Evolutionary conservation across 92 coral and sea anemone species (phyloP).

Genomic region (Actinostola sp.): DNA sequence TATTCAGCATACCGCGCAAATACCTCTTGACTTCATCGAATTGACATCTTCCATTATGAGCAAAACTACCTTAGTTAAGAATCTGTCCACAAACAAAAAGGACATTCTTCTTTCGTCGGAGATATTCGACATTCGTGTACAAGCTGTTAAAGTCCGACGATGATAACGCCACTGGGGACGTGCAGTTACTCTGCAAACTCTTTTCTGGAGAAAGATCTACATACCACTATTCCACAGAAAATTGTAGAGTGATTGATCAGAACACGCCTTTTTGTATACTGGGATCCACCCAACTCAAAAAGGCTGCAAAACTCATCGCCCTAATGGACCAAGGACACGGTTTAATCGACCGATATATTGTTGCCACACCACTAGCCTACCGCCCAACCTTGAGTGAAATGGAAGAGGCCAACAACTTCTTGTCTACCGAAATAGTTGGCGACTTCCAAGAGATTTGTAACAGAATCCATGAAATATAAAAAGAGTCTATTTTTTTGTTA

Average conservation of each 20-base stretch:
- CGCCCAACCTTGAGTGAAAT: constrained; percentile 53
- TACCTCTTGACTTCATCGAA: constrained; percentile 34
- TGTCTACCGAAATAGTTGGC: constrained; percentile 18
- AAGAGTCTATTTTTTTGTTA: constrained; percentile 1
- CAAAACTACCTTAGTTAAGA: constrained; percentile 46
- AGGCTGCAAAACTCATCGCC: constrained; percentile 59
- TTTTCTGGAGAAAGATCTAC: constrained; percentile 54
- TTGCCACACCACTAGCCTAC: constrained; percentile 48
- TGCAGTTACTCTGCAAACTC: constrained; percentile 56
- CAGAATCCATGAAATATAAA: not conserved
- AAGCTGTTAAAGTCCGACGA: constrained; percentile 57
- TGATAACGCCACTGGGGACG: constrained; percentile 56
- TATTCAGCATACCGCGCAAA: constrained; percentile 44
- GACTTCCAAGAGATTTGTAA: constrained; percentile 21
- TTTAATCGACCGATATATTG: constrained; percentile 47
- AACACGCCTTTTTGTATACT: constrained; percentile 59
- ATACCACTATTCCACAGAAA: constrained; percentile 54
- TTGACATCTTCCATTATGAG: constrained; percentile 34
- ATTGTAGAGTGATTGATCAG: constrained; percentile 18
- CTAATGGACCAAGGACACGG: constrained; percentile 61
- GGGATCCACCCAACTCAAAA: constrained; percentile 54
- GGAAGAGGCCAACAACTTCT: constrained; percentile 31
- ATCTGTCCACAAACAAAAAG: constrained; percentile 31
- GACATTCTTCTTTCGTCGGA: constrained; percentile 49
- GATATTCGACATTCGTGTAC: constrained; percentile 44